phyloP scores from a whole-genome alignment of 1,140 invertebrate genomes.

The Papilio polyxenes region DNA sequence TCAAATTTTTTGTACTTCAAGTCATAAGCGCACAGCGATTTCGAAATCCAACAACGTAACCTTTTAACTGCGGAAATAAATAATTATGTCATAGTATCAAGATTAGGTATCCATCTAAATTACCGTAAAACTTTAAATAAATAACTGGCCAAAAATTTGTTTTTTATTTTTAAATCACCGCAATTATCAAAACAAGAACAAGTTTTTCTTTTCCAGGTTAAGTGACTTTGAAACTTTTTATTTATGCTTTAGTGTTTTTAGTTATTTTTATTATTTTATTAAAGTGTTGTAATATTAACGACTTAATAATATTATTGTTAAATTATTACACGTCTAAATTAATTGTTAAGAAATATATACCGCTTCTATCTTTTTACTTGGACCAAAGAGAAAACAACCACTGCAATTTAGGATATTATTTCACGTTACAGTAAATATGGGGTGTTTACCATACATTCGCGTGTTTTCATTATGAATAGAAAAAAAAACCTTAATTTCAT shows the following conservation, averaged over 20 bases:
- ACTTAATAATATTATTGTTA: no score
- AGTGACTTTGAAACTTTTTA: not conserved
- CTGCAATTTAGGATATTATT: constrained; percentile 40
- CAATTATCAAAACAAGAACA: no score
- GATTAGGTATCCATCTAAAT: no score
- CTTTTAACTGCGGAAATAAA: no score
- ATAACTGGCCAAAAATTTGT: no score
- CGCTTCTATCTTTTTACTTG: constrained; percentile 38
- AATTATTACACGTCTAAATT: no score
- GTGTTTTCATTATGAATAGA: constrained; percentile 1
- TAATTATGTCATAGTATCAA: no score
- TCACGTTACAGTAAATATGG: constrained; percentile 39
- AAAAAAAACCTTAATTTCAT: not conserved
- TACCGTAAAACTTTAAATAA: no score
- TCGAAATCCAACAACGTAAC: not conserved
- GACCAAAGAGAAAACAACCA: constrained; percentile 34
- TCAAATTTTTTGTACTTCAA: constrained; percentile 46
- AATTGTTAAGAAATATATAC: not conserved
- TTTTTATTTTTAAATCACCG: no score
- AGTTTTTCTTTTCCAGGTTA: no score
- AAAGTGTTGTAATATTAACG: no score
- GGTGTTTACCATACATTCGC: constrained; percentile 16
- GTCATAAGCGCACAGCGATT: constrained; percentile 40
- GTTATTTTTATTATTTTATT: not conserved
- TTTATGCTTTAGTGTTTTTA: not conserved